phyloP scores from a whole-genome alignment of 2,797 vertebrate species.

The Gallirallus australis region DNA sequence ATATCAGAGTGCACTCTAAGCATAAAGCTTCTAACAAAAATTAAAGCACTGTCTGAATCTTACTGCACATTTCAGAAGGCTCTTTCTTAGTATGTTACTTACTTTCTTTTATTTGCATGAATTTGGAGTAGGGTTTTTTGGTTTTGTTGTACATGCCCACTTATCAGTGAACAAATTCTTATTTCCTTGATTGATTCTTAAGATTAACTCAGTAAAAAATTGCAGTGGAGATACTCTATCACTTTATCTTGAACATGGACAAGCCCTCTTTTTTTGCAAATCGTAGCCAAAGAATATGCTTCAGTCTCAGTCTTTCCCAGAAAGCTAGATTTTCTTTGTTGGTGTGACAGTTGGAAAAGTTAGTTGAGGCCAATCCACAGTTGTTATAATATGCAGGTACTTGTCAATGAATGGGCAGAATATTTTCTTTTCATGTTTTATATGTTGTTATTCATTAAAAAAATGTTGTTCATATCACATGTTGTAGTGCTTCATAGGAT shows the following conservation, averaged over 20 bases:
- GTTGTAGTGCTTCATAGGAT: background rate
- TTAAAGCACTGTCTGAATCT: constrained; percentile 16
- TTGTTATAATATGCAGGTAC: background rate
- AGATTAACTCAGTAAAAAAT: background rate
- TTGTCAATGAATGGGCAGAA: background rate
- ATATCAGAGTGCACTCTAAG: constrained; percentile 40
- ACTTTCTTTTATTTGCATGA: background rate
- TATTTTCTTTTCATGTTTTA: background rate
- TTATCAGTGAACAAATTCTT: background rate
- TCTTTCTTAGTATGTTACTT: background rate
- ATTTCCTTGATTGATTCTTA: background rate
- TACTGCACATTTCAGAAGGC: background rate
- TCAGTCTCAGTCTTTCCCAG: background rate
- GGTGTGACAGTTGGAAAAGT: background rate
- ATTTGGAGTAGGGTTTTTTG: background rate
- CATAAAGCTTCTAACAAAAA: constrained; percentile 56
- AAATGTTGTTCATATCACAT: background rate
- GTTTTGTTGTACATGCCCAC: background rate
- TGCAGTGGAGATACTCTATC: background rate
- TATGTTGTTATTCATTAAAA: background rate
- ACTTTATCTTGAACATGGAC: background rate
- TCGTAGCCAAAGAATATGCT: background rate
- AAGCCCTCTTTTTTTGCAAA: background rate
- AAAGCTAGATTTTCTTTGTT: background rate
- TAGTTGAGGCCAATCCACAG: background rate